Evolutionary conservation across 2,888 invertebrate species (phyloP).

Genomic region (Lepidonotus clava): DNA sequence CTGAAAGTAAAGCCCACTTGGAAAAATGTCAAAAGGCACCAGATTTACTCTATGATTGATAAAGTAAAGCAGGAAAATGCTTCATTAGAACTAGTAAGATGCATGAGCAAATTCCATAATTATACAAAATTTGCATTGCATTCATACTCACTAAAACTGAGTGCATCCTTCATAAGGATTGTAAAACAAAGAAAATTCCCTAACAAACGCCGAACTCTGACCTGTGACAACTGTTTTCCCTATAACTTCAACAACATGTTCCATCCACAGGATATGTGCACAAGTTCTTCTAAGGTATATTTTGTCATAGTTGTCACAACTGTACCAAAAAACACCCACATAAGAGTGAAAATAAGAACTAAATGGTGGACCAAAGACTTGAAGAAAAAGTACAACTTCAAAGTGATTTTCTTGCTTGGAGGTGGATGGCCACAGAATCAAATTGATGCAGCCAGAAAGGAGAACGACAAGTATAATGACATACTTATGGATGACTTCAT

Average conservation of each 20-base stretch:
- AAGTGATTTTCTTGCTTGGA: slow-evolving; percentile 13
- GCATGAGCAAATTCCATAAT: neutral
- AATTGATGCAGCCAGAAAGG: neutral
- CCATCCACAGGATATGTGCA: neutral
- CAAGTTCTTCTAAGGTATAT: neutral
- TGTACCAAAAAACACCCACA: neutral
- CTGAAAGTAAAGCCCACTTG: neutral
- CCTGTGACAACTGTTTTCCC: neutral
- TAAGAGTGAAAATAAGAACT: neutral
- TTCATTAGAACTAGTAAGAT: neutral
- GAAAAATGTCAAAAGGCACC: neutral
- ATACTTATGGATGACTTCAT: slow-evolving; percentile 7
- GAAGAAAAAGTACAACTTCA: neutral
- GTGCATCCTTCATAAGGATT: neutral
- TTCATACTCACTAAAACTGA: too few relatives aligned
- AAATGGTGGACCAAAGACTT: neutral
- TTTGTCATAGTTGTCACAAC: neutral
- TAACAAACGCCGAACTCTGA: neutral
- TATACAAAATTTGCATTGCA: too few relatives aligned
- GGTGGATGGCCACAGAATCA: neutral
- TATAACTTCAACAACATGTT: slow-evolving; percentile 7
- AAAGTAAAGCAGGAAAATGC: neutral
- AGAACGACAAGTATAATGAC: neutral
- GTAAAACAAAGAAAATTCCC: neutral
- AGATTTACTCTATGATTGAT: neutral